Conservation (phyloP, 2,113 vertebrate genomes). For the Pagrus major region DNA sequence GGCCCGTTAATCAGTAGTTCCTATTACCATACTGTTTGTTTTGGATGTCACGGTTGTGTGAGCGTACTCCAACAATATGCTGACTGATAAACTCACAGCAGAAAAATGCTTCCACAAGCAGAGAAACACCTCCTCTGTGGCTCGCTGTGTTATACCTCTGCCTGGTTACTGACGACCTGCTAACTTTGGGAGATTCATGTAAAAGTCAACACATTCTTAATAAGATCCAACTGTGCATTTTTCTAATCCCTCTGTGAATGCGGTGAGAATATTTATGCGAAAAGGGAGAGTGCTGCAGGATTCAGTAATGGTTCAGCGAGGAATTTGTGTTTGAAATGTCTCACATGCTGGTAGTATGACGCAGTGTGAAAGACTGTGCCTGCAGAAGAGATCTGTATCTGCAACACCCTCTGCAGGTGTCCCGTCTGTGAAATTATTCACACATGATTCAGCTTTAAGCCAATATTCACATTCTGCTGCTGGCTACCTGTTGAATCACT, state of each 20-base stretch:
- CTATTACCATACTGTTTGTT: slow-evolving; percentile 65
- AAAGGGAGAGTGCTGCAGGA: slow-evolving; percentile 37
- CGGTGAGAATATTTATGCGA: slow-evolving; percentile 41
- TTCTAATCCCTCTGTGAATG: slow-evolving; percentile 39
- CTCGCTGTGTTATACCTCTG: slow-evolving; percentile 5
- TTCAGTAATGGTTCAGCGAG: slow-evolving; percentile 18
- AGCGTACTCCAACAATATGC: slow-evolving; percentile 14
- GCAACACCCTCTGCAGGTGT: slow-evolving; percentile 21
- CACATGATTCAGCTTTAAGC: background rate
- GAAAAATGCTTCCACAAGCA: slow-evolving; percentile 15
- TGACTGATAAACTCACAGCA: slow-evolving; percentile 21
- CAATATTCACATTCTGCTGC: background rate
- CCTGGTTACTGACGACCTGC: background rate
- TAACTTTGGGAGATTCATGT: slow-evolving; percentile 31
- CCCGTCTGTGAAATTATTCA: slow-evolving; percentile 16
- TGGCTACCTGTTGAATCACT: slow-evolving; percentile 13
- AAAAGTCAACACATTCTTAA: slow-evolving; percentile 45
- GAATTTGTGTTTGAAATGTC: slow-evolving; percentile 44
- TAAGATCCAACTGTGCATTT: slow-evolving; percentile 41
- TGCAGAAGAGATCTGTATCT: slow-evolving; percentile 17
- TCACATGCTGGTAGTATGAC: slow-evolving; percentile 30
- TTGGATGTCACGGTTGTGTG: slow-evolving; percentile 62
- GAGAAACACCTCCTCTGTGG: background rate
- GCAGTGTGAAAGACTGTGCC: background rate
- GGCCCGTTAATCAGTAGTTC: slow-evolving; percentile 59